Base-by-base conservation (phyloP, 2,113 vertebrate genomes). In the Ptilorrhoa leucosticta region DNA sequence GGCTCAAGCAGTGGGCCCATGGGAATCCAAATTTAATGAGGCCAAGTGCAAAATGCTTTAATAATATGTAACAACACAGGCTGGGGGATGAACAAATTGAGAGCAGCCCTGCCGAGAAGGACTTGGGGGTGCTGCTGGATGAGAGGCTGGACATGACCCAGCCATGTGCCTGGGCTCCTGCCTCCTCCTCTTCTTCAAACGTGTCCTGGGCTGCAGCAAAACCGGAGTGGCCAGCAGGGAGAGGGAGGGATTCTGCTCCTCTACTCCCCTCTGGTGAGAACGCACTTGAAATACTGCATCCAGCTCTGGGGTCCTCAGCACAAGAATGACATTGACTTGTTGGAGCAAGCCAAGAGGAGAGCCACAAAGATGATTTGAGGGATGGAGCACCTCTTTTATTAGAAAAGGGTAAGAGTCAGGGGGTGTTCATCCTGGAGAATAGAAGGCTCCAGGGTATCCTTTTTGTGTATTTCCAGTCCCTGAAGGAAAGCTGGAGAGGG, bases 211-310 rank as follows among this genome's bases (percentile, higher is more conserved):
- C n/a, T 40, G 23, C 24, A 56, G 2, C 10, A 12, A 56, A 20
- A 40, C 4, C 13, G 47, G 10, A 0, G 0, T 13, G 20, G 39
- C 8, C 64, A 47, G 5, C 11, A 30, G 19, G 18, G 20, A 1
- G 1, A 84, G n/a, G 11, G 45, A 77, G 26, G 12, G 30, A 56
- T 42, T 56, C 17, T 35, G 26, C 11, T 33, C 7, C 48, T 79
- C 42, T 17, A 2, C 20, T 54, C 13, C 23, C 6, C 13, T 35
- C 24, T 48, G 26, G 17, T 42, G 50, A 64, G 7, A 64, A 1
- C 6, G 5, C 24, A 17, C 17, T 11, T 64, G 16, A 15, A 56
- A 7, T 4, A 11, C 56, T 63, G 10, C 33, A 33, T 23, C 14
- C 31, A 42, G 21, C 9, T 31, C 33, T 68, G 21, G 10, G 4